Base-by-base conservation (phyloP, 2,888 invertebrate species). In the Scaptomyza caliginosa region DNA sequence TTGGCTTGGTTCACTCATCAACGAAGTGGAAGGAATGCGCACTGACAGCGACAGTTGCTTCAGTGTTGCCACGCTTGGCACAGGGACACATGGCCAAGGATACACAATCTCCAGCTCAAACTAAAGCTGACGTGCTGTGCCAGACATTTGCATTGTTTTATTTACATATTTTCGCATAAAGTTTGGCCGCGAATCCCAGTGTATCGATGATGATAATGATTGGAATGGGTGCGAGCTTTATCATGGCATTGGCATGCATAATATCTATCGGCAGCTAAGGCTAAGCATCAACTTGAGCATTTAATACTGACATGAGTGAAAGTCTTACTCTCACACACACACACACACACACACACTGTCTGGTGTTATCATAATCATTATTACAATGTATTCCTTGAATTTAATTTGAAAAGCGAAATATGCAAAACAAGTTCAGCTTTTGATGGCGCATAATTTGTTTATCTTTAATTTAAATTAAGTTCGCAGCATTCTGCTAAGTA, bases 1-100 rank as follows among this genome's bases (percentile, higher is more conserved):
- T 86, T 80, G 85, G 87, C 77, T 80, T 70, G 83, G 65, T 80
- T 55, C 87, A 86, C 85, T n/a, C n/a, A 85, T 79, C 88, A 85
- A 57, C 86, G 88, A 87, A 55, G 74, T 85, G 88, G 77, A 86
- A 86, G 70, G 64, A 87, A 86, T 84, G 71, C 79, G 77, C 67
- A 52, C 67, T 79, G 88, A 85, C 85, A 86, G 86, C 72, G 70
- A 65, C 80, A 77, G 67, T 83, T 87, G 66, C 68, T 42, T 40
- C 52, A 42, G 13, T 32, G 57, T 32, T 54, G 52, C 46, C 13
- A 23, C 38, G 36, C 34, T 24, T 43, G 34, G 21, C 17, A 8
- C 36, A 4, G 28, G 46, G 16, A 23, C 66, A n/a, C 57, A 16
- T 39, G 42, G 39, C 43, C 51, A 39, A 32, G 46, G 28, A 46